Conservation (phyloP, 2,113 vertebrate species). For the cattle (Bos taurus) region DNA sequence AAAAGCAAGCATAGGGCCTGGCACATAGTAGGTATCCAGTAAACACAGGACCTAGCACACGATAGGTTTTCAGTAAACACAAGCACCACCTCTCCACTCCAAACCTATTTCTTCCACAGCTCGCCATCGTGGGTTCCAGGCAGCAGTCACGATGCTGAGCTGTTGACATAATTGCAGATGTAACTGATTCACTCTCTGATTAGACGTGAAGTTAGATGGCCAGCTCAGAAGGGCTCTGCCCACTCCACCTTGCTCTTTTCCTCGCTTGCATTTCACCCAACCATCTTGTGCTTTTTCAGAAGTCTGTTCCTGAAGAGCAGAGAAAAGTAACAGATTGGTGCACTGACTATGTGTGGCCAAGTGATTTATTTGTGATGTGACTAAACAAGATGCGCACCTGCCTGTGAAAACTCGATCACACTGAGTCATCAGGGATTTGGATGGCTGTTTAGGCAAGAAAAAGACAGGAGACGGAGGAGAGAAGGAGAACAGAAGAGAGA, state of each 20-base stretch:
- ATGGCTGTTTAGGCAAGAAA: background rate
- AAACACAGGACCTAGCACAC: too few species aligned
- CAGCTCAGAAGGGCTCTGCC: background rate
- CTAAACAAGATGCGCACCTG: conserved; percentile 62
- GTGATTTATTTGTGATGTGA: conserved; percentile 69
- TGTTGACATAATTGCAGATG: accelerated
- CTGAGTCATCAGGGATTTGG: conserved; percentile 37
- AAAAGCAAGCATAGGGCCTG: background rate
- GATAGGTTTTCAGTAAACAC: background rate
- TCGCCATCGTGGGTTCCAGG: background rate
- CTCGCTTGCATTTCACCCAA: background rate
- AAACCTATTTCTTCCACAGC: background rate
- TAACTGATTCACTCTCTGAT: background rate
- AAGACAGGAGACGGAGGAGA: background rate
- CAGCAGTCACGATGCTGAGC: accelerated
- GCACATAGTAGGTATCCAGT: background rate
- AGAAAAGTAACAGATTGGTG: conserved; percentile 54
- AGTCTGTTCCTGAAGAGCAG: conserved; percentile 62
- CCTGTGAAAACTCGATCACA: conserved; percentile 6
- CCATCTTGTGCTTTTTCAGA: background rate
- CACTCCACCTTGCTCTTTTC: background rate
- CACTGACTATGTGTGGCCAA: conserved; percentile 42
- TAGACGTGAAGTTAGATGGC: background rate
- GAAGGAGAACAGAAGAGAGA: background rate
- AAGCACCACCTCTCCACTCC: background rate